Percentiles rank a stretch among this genome's conserved stretches.
Evolutionary conservation across 2,113 vertebrate species (phyloP).

Genomic region (Lycaon pictus): DNA sequence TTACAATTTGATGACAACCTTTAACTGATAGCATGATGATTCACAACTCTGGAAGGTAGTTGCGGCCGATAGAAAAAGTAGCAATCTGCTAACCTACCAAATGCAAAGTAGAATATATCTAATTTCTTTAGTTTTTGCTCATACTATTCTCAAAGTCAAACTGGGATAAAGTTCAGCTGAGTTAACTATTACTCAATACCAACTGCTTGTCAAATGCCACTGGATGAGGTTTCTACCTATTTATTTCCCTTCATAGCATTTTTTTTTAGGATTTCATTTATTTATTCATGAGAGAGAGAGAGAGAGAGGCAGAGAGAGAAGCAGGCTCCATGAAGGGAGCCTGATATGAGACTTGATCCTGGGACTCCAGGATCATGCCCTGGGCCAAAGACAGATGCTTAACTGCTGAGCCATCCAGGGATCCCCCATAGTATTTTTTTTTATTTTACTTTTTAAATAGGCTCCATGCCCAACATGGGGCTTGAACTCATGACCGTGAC

Average conservation of each 20-base stretch:
- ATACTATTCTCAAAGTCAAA: constrained; percentile 19
- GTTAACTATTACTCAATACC: background rate
- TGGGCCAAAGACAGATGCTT: too few relatives aligned
- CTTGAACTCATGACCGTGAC: background rate
- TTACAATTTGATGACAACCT: background rate
- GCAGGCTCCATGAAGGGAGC: too few relatives aligned
- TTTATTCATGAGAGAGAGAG: too few relatives aligned
- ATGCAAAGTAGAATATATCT: background rate
- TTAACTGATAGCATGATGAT: background rate
- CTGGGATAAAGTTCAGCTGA: background rate
- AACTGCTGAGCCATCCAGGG: too few relatives aligned
- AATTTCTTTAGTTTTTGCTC: background rate
- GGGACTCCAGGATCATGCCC: too few relatives aligned
- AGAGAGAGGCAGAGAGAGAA: too few relatives aligned
- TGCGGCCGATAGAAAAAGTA: background rate
- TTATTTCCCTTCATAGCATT: background rate
- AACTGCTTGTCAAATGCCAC: background rate
- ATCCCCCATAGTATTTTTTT: background rate
- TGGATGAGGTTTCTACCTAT: background rate
- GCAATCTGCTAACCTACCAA: background rate
- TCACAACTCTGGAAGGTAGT: background rate
- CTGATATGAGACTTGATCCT: too few relatives aligned
- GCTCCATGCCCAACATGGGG: background rate
- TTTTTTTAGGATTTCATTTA: background rate
- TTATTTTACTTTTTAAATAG: background rate